Evolutionary conservation across 2,888 invertebrate species (phyloP).

Genomic region (Mylabris sibirica): DNA sequence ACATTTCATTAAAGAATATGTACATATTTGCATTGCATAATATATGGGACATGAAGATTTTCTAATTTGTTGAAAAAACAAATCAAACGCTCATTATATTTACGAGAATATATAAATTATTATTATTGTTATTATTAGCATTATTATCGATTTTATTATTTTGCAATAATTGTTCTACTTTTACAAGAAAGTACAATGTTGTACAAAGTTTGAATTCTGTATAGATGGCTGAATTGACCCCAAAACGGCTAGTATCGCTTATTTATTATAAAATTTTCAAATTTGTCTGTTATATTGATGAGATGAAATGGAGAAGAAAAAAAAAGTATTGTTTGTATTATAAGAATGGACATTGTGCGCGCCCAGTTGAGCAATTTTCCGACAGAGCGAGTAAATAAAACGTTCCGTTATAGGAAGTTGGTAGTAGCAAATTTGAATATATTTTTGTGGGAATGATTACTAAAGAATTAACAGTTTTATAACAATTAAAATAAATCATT

Average conservation of each 20-base stretch:
- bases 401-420: conserved; percentile 28
- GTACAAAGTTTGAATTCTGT: not conserved
- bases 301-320: not conserved
- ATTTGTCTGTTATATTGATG: not conserved
- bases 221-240: not conserved
- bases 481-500: conserved; percentile 23
- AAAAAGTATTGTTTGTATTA: not conserved
- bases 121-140: not conserved
- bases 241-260: not conserved
- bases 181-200: not conserved
- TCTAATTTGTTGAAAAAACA: conserved; percentile 4
- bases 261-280: not conserved
- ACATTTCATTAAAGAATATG: conserved; percentile 29
- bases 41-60: conserved; percentile 23
- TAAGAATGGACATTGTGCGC: conserved; percentile 11
- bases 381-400: conserved; percentile 25
- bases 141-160: conserved; percentile 1
- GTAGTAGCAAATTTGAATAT: conserved; percentile 23
- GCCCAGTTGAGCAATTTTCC: conserved; percentile 21
- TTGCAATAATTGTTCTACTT: not conserved
- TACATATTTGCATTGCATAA: conserved; percentile 27
- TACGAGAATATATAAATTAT: not conserved
- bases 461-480: conserved; percentile 26
- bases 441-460: conserved; percentile 19
- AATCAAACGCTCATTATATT: not conserved